Evolutionary conservation across 2,888 invertebrate genomes (phyloP).

Genomic region (Temnothorax unifasciatus): DNA sequence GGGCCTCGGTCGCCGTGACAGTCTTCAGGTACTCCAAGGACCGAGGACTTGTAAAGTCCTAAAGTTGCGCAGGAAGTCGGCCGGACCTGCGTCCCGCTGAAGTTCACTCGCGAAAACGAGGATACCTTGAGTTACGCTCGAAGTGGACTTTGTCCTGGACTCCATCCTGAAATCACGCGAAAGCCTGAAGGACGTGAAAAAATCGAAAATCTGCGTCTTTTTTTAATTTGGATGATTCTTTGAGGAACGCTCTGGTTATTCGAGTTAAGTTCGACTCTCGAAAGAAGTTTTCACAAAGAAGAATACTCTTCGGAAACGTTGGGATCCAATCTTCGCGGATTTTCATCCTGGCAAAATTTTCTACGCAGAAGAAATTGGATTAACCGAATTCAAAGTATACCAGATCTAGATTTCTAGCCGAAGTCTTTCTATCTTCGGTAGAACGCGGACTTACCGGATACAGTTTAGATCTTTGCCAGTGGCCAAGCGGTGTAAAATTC

Average conservation of each 20-base stretch:
- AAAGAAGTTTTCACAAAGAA: background rate
- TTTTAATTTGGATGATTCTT: background rate
- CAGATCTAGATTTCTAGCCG: background rate
- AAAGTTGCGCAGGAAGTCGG: slow-evolving; percentile 27
- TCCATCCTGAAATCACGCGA: background rate
- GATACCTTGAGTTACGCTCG: background rate
- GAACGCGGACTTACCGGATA: background rate
- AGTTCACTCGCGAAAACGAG: slow-evolving; percentile 25
- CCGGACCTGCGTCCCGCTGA: background rate
- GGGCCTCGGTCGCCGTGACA: slow-evolving; percentile 66
- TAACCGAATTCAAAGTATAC: background rate
- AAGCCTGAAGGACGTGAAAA: background rate
- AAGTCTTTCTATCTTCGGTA: background rate
- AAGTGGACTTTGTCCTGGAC: background rate
- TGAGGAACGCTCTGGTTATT: background rate
- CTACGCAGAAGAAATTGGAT: background rate
- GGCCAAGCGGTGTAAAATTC: background rate
- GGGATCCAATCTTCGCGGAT: background rate
- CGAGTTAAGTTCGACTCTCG: background rate
- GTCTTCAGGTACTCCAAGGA: slow-evolving; percentile 21
- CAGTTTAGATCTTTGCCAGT: background rate
- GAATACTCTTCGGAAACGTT: background rate
- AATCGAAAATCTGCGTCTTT: background rate
- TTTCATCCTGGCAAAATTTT: background rate
- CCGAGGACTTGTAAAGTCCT: background rate